These are phyloP conservation scores for Lanius ludovicianus DNA, from an alignment of 2,113 vertebrate genomes.

Conservation along the genomic window DNA sequence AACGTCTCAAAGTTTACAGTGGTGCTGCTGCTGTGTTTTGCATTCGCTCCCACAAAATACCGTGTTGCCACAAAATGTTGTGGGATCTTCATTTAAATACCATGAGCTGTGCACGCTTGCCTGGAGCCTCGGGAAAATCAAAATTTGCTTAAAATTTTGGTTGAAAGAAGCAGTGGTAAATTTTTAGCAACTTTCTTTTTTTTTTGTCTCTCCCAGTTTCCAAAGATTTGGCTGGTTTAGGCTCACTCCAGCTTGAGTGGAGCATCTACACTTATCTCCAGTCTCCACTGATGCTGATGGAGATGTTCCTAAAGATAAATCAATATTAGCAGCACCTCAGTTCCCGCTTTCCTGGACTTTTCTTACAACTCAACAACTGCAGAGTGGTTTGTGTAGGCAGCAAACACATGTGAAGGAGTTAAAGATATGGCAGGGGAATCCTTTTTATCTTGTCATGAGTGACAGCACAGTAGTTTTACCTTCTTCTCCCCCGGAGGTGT, in stretches of 20 bases:
- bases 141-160: neutral
- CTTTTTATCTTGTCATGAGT: neutral
- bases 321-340: neutral
- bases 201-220: neutral
- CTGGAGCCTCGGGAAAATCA: neutral
- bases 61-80: conserved; percentile 31
- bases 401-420: neutral
- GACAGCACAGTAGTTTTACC: neutral
- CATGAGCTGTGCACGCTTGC: neutral
- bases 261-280: neutral
- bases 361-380: neutral
- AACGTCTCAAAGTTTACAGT: conserved; percentile 59
- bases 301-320: neutral
- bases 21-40: conserved; percentile 59
- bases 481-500: accelerated
- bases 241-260: neutral
- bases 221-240: neutral
- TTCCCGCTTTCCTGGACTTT: neutral
- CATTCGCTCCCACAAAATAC: conserved; percentile 42
- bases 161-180: neutral
- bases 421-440: neutral
- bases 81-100: conserved; percentile 56
- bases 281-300: neutral
- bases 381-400: neutral
- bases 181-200: neutral